Base-by-base conservation (phyloP, 2,797 vertebrate genomes). In the Halcyon badia region DNA sequence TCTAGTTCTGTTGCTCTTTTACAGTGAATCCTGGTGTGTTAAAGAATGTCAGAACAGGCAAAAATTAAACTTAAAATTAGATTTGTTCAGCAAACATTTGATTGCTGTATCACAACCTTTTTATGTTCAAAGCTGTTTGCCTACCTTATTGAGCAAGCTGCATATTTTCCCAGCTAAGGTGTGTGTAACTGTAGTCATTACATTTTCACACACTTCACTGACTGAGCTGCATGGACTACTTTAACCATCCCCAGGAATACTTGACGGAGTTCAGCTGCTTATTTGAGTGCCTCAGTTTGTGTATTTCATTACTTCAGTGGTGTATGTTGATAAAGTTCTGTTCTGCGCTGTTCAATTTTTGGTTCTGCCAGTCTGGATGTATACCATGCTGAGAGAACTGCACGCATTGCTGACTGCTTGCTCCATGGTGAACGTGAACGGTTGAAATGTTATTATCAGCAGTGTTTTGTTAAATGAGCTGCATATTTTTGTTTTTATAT, bases 401-500 rank as follows among this genome's bases (percentile, higher is more conserved):
- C 90, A 20, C 2, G 28, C 90, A 0, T 37, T 80, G 85, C 94
- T 85, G 31, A 75, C 66, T 33, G 93, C 91, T 49, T 33, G 15
- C 85, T 90, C 68, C 0, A 3, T 1, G 7, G 51, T 61, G 75
- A 94, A 21, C 69, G 1, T 5, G 62, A 66, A 57, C 4, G 73
- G 51, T 62, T 62, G 11, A 28, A 91, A 71, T 58, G 90, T 73
- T 42, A 20, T 72, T 60, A 84, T 94, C 93, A 33, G 62, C 72
- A 48, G 20, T 69, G 72, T 93, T 96, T 92, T 90, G 96, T 97
- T 87, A 97, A 97, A 97, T 95, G 97, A 97, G 88, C 96, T 95
- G 95, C 94, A 94, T 96, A 96, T 96, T 94, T 97, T 96, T 97
- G 97, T 96, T 96, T 97, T 97, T 96, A 96, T 97, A 97, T 97